phyloP scores from a whole-genome alignment of 1,140 invertebrate genomes.

The Drosophila oshimai region DNA sequence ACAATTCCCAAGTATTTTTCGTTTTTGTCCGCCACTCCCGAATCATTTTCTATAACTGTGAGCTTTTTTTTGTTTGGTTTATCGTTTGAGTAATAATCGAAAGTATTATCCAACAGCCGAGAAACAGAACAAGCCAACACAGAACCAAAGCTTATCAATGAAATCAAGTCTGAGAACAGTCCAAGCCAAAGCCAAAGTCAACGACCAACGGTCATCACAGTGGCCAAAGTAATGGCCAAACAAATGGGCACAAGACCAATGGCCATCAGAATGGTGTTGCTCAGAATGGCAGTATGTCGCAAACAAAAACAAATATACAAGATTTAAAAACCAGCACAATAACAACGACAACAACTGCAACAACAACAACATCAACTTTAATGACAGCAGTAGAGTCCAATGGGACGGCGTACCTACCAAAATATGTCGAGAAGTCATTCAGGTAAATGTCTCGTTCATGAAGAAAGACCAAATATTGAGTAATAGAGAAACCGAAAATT shows the following conservation, averaged over 20 bases:
- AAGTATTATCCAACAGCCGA: conserved; percentile 77
- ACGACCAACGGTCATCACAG: conserved; percentile 27
- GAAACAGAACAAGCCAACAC: conserved; percentile 70
- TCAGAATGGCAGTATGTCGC: conserved; percentile 13
- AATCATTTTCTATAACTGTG: not conserved
- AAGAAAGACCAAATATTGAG: not conserved
- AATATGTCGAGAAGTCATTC: conserved; percentile 83
- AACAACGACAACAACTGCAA: conserved; percentile 9
- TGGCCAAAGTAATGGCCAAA: conserved; percentile 22
- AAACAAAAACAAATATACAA: conserved; percentile 15
- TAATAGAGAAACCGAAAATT: not conserved
- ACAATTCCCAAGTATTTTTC: not conserved
- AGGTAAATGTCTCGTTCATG: conserved; percentile 75
- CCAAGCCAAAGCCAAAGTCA: conserved; percentile 15
- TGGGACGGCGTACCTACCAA: conserved; percentile 78
- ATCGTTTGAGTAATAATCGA: conserved; percentile 61
- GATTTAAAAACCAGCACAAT: conserved; percentile 5
- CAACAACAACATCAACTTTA: conserved; percentile 10
- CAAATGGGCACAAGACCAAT: conserved; percentile 38
- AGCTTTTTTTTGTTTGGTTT: conserved; percentile 20
- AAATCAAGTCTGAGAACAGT: conserved; percentile 44
- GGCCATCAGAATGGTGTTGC: conserved; percentile 37
- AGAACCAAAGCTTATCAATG: conserved; percentile 50
- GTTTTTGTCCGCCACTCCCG: not conserved
- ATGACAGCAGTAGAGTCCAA: conserved; percentile 46